Percentiles rank a stretch among this genome's conserved stretches.
Evolutionary conservation across 2,797 vertebrate genomes (phyloP).

Genomic region (Chaetophractus vellerosus): DNA sequence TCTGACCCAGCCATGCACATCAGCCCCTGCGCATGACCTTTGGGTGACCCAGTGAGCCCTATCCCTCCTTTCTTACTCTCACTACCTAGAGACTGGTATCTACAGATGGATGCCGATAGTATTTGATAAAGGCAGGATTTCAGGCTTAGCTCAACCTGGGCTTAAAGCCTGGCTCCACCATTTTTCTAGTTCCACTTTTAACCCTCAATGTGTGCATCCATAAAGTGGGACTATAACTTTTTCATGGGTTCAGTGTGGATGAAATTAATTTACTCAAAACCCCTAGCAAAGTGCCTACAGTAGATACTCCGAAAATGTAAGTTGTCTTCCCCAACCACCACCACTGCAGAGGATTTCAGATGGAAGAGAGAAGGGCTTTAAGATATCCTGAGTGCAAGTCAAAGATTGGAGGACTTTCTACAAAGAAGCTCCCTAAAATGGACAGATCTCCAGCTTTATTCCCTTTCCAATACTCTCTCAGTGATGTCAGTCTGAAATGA

Average conservation of each 20-base stretch:
- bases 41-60: too few relatives aligned
- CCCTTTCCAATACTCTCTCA: neutral
- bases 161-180: neutral
- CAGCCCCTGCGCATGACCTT: neutral
- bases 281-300: neutral
- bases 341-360: neutral
- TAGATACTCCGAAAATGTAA: neutral
- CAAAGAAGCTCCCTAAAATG: neutral
- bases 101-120: neutral
- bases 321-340: too few relatives aligned
- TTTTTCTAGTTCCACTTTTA: neutral
- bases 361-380: neutral
- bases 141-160: neutral
- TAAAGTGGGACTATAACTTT: neutral
- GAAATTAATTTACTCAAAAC: neutral
- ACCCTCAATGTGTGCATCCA: neutral
- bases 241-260: neutral
- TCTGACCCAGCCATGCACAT: constrained; percentile 51
- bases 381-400: neutral
- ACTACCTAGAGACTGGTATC: neutral
- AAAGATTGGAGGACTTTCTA: neutral
- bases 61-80: neutral
- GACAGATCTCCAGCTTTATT: neutral
- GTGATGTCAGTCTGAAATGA: neutral
- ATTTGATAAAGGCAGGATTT: neutral